Evolutionary conservation across 2,113 vertebrate species (phyloP), one percentile per base, ranked within the genome.

Genomic region (Esox niger): DNA sequence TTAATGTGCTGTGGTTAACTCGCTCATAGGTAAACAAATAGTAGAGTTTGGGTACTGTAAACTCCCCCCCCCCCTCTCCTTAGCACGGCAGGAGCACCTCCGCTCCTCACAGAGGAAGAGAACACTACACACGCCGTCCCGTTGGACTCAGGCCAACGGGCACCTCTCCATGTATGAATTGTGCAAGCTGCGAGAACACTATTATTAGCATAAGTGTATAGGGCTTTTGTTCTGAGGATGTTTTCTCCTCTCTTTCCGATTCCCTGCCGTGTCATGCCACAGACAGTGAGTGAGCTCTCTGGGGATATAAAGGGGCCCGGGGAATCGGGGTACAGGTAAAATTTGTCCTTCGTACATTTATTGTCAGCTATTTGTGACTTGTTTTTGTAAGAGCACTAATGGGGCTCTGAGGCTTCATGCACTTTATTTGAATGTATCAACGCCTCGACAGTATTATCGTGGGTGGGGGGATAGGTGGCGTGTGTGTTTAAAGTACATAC

Each of bases 1-100:
- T 29, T 23, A 29, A 58, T 29, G 13, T 26, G 15, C 55, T 4
- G 25, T 17, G 25, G 55, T 52, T 32, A 11, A 65, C 52, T 63
- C 74, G 73, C 75, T 79, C 75, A 77, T 2, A 2, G 70, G 70
- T 87, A 86, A 88, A 86, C 79, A 85, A 74, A 69, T 70, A 15
- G 62, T 58, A 70, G 76, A 77, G 71, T 59, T 60, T 70, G 67
- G 72, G 72, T 79, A 84, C 38, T 43, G 38, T 43, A 43, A 43
- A 43, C 15, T 43, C 38, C n/a, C n/a, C n/a, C n/a, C n/a, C n/a
- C n/a, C n/a, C n/a, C n/a, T n/a, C n/a, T n/a, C n/a, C n/a, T n/a
- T 43, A 15, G 67, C 47, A 23, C 6, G 47, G 47, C 21, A 49
- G 63, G 69, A 68, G 69, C 66, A 79, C 66, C 47, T 43, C 23